These are phyloP conservation scores for Neolamprologus sp. DNA, from an alignment of 2,113 vertebrate species.

Conservation along the genomic window DNA sequence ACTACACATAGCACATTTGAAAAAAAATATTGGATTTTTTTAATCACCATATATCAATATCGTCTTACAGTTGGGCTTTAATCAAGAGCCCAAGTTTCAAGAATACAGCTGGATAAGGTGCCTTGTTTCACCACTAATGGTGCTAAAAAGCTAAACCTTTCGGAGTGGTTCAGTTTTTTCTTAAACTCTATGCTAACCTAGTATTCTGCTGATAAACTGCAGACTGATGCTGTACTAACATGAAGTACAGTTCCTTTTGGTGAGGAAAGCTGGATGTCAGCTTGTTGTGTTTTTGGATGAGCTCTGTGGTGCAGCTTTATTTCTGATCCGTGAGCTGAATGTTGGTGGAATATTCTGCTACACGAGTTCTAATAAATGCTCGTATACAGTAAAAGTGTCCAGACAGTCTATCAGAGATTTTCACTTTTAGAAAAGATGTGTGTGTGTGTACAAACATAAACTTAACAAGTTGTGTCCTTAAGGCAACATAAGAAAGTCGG, in stretches of 20 bases:
- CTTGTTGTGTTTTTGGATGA: not conserved
- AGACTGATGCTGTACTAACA: not conserved
- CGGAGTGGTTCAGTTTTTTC: not conserved
- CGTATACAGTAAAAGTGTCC: not conserved
- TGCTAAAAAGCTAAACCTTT: not conserved
- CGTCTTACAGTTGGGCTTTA: not conserved
- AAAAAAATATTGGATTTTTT: not conserved
- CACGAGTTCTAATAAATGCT: not conserved
- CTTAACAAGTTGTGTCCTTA: fast-evolving
- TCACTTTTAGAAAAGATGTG: not conserved
- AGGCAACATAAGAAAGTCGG: not conserved
- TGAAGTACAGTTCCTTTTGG: fast-evolving
- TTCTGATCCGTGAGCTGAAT: not conserved
- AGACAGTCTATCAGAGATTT: not conserved
- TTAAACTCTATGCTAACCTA: not conserved
- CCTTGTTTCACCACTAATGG: not conserved
- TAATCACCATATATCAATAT: not conserved
- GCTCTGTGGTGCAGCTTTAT: not conserved
- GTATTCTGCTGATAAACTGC: not conserved
- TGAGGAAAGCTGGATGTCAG: not conserved
- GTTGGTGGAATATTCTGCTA: not conserved
- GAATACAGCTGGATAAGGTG: not conserved
- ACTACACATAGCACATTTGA: not conserved
- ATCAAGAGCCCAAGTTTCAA: not conserved
- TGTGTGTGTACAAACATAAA: not conserved